These are phyloP conservation scores for Agrotis ipsilon DNA, from an alignment of 2,888 invertebrate species.

Conservation along the genomic window DNA sequence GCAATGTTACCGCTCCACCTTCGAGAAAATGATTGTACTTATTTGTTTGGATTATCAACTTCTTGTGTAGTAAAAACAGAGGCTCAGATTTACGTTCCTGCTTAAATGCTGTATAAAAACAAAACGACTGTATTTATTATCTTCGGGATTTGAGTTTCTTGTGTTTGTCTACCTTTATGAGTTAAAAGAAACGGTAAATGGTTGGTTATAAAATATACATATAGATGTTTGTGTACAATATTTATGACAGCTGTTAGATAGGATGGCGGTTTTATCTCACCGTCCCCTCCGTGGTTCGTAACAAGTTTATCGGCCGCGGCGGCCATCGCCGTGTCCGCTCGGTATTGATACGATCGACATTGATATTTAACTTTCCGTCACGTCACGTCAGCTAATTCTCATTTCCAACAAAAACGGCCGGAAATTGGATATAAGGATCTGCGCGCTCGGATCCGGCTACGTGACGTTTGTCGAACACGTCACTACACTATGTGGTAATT, in stretches of 20 bases:
- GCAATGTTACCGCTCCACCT: conserved; percentile 71
- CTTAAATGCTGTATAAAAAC: conserved; percentile 57
- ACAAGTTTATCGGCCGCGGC: conserved; percentile 59
- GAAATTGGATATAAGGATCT: conserved; percentile 91
- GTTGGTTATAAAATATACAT: conserved; percentile 59
- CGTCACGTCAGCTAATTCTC: conserved; percentile 90
- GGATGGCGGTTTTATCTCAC: conserved; percentile 52
- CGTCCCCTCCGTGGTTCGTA: conserved; percentile 53
- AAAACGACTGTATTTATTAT: conserved; percentile 59
- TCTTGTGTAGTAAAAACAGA: conserved; percentile 31
- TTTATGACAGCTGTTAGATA: conserved; percentile 60
- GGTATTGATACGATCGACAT: conserved; percentile 77
- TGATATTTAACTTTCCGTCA: conserved; percentile 88
- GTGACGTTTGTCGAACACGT: conserved; percentile 91
- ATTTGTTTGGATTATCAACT: conserved; percentile 49
- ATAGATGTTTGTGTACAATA: conserved; percentile 59
- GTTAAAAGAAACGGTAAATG: conserved; percentile 48
- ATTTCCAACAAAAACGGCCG: conserved; percentile 90
- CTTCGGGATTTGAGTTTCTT: conserved; percentile 39
- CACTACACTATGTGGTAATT: conserved; percentile 91
- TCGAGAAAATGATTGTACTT: conserved; percentile 64
- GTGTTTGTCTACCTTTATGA: conserved; percentile 59
- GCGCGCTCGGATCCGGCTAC: conserved; percentile 89
- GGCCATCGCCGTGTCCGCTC: conserved; percentile 57
- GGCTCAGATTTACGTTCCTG: conserved; percentile 38